Conservation (phyloP, 2,113 vertebrate genomes). For the Rattus norvegicus region GRCr8 NC_086024.1:57425001-57425500, state of each 20-base stretch:
- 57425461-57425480: not conserved
- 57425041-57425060: too few species aligned
- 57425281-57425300: too few species aligned
- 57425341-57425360: not conserved
- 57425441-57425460: slow-evolving; percentile 39
- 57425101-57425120: too few species aligned
- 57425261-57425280: too few species aligned
- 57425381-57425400: not conserved
- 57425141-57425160: not conserved
- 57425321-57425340: not conserved
- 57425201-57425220: too few species aligned
- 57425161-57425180: too few species aligned
- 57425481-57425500: not conserved
- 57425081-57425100: not conserved
- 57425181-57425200: not conserved
- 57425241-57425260: too few species aligned
- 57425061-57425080: too few species aligned
- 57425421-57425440: slow-evolving; percentile 15
- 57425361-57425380: slow-evolving; percentile 7
- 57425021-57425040: too few species aligned
- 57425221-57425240: too few species aligned
- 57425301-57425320: not conserved
- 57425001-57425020: too few species aligned
- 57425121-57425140: not conserved
- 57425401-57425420: slow-evolving; percentile 17